Percentiles rank a stretch among this genome's conserved stretches.
Evolutionary conservation across 2,797 vertebrate species (phyloP).

Genomic region (Borostomias antarcticus): DNA sequence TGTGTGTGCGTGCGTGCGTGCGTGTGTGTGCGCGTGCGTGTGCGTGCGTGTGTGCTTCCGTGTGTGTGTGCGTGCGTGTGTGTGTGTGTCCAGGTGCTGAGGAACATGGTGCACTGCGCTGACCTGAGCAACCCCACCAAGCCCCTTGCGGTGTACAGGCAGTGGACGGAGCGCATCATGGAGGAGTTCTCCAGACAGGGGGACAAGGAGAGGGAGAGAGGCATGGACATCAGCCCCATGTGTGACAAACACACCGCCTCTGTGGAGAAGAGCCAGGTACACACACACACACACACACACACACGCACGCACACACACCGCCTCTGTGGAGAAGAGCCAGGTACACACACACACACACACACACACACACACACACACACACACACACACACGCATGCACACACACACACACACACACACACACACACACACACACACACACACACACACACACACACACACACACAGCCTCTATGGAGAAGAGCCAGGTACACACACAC

Average conservation of each 20-base stretch:
- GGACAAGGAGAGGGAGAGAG: conserved; percentile 88
- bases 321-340: conserved; percentile 93
- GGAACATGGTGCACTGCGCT: conserved; percentile 96
- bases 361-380: conserved; percentile 14
- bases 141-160: conserved; percentile 89
- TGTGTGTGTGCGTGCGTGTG: conserved; percentile 23
- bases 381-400: not conserved
- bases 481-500: too few species aligned
- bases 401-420: conserved; percentile 7
- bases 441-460: conserved; percentile 11
- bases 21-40: conserved; percentile 16
- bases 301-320: conserved; percentile 1
- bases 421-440: conserved; percentile 13
- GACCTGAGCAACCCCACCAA: conserved; percentile 97
- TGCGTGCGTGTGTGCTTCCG: not conserved
- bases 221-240: conserved; percentile 98
- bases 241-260: conserved; percentile 95
- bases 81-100: conserved; percentile 75
- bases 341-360: conserved; percentile 59
- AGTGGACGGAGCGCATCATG: conserved; percentile 96
- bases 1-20: not conserved
- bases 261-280: conserved; percentile 94
- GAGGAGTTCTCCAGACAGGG: conserved; percentile 95
- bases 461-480: not conserved
- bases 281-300: conserved; percentile 6